Evolutionary conservation across 2,888 invertebrate species (phyloP), one percentile per base, ranked within the genome.

Genomic region (Caenorhabditis sulstoni): DNA sequence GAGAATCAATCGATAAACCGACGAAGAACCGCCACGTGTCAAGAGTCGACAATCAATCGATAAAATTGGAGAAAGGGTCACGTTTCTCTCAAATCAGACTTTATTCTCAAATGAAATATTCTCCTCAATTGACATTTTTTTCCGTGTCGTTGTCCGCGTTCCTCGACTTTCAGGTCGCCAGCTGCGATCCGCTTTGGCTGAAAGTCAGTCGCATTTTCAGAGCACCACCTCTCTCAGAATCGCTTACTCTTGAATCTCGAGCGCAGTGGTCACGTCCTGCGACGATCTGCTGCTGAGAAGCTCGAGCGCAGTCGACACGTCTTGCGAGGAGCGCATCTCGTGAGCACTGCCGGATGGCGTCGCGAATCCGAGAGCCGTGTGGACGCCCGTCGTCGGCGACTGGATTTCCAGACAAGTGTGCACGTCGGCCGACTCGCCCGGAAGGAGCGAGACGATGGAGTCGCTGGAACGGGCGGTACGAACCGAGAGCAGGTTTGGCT

Each of bases 301-400:
- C 52, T 57, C 64, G 14, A 77, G 22, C 8, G 78, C 78, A 29
- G 78, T 78, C 5, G 22, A 16, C n/a, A 78, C 78, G 45, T 78
- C 78, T n/a, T 78, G 23, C 23, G 78, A 78, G 1, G 78, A 78
- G 39, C 62, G 55, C 37, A 65, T 39, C 41, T 58, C 64, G 47
- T 16, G 57, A 20, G 55, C 23, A 35, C 71, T 71, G n/a, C 57
- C 41, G 16, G 65, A 55, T 9, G 55, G 45, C n/a, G 65, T 29
- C 5, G 45, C 55, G 41, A 73, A 57, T 18, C 64, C 41, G 16
- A 22, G 39, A 16, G 79, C 79, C 35, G 79, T 79, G 16, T 44
- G n/a, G 16, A 79, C 79, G 37, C 70, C 78, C 23, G 57, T 52
- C 11, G 57, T 64, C 52, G 74, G 74, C 12, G 64, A 44, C 37